A percentile compares a stretch with the other conserved stretches of the same genome.
phyloP scores from a whole-genome alignment of 2,888 invertebrate species.

The Oligia strigilis region DNA sequence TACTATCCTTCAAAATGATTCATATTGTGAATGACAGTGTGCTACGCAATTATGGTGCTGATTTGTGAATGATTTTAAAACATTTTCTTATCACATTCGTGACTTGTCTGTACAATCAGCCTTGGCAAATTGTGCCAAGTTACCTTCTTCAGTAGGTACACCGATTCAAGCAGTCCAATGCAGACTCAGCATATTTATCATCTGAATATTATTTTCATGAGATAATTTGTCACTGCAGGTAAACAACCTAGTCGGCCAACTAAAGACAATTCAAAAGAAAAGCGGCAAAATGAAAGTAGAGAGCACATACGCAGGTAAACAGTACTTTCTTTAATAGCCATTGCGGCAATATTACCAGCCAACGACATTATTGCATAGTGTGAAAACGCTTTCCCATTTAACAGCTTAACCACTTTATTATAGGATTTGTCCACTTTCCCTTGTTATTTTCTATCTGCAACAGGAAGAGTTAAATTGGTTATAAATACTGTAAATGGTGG shows the following conservation, averaged over 20 bases:
- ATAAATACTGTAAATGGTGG: not conserved
- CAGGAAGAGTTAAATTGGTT: not conserved
- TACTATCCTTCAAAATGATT: not conserved
- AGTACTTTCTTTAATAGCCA: slow-evolving; percentile 43
- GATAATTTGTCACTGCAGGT: slow-evolving; percentile 72
- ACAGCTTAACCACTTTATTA: slow-evolving; percentile 14
- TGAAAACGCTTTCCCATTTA: slow-evolving; percentile 38
- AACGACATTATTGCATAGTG: not conserved
- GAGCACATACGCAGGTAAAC: slow-evolving; percentile 73
- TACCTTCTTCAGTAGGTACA: not conserved
- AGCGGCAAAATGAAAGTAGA: slow-evolving; percentile 77
- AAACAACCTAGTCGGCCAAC: slow-evolving; percentile 81
- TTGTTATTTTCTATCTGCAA: slow-evolving; percentile 13
- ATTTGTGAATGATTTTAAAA: not conserved
- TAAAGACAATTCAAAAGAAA: slow-evolving; percentile 79
- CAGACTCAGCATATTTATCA: not conserved
- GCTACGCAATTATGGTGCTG: not conserved
- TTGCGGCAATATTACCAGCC: slow-evolving; percentile 22
- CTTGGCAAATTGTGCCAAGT: not conserved
- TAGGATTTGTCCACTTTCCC: not conserved
- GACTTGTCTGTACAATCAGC: not conserved
- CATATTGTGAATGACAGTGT: not conserved
- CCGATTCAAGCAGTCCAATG: not conserved
- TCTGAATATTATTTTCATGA: not conserved
- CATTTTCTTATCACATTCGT: not conserved